Conservation (phyloP, 2,797 vertebrate genomes). For the Garrulus glandarius region DNA sequence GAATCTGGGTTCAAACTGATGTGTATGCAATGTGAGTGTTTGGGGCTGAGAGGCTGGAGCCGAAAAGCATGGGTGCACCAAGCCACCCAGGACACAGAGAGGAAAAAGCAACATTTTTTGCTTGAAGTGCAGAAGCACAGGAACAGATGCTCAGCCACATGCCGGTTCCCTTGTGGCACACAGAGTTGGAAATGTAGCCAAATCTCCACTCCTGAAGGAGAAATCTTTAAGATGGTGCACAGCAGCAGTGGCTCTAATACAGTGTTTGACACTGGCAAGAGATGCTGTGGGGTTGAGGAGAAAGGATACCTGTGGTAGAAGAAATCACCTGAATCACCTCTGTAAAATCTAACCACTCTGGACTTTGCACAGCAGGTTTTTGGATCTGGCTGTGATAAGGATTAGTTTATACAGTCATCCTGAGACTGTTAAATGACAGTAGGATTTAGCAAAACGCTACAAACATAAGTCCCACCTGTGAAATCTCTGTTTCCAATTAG, state of each 20-base stretch:
- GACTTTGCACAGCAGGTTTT: not conserved
- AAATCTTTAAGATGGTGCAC: not conserved
- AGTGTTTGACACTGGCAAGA: not conserved
- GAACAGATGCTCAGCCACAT: not conserved
- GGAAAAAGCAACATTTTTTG: not conserved
- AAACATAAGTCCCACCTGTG: not conserved
- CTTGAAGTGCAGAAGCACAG: not conserved
- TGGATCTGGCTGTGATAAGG: not conserved
- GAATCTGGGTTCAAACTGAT: not conserved
- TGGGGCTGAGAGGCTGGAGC: not conserved
- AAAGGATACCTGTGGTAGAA: not conserved
- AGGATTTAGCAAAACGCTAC: not conserved
- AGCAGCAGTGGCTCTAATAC: not conserved
- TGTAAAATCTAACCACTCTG: not conserved
- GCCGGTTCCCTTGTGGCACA: not conserved
- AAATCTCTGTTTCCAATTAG: not conserved
- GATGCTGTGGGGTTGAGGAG: not conserved
- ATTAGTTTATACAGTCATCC: not conserved
- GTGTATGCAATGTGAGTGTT: not conserved
- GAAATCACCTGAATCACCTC: not conserved
- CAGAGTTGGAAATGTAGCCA: not conserved
- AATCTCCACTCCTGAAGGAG: not conserved
- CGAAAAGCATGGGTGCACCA: not conserved
- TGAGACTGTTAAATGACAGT: not conserved
- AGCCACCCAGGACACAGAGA: not conserved